Percentiles rank a stretch among this genome's conserved stretches.
Evolutionary conservation across 2,888 invertebrate genomes (phyloP).

Genomic region (Patella depressa): DNA sequence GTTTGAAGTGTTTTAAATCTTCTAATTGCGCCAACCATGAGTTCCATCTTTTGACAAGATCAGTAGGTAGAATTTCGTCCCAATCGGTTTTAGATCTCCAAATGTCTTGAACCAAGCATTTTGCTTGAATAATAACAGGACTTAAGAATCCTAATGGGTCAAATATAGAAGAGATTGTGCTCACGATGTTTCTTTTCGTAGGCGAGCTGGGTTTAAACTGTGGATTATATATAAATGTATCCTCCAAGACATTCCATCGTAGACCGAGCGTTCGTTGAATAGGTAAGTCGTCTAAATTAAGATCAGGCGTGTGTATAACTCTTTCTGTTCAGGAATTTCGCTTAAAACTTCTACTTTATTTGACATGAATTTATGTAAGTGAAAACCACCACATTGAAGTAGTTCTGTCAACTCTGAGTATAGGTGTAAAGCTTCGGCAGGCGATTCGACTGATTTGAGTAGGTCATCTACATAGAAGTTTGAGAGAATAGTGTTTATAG

Average conservation of each 20-base stretch:
- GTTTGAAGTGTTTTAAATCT: neutral
- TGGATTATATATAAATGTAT: slow-evolving; percentile 12
- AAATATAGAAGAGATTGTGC: neutral
- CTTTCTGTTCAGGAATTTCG: slow-evolving; percentile 18
- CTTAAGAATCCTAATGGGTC: neutral
- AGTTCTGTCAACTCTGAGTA: neutral
- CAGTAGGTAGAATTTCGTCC: neutral
- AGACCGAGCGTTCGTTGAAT: slow-evolving; percentile 15
- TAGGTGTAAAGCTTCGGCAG: neutral
- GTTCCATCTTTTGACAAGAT: neutral
- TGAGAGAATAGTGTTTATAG: neutral
- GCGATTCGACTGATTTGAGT: slow-evolving; percentile 11
- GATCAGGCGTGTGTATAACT: neutral
- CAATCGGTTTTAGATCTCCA: neutral
- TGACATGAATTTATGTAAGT: slow-evolving; percentile 2
- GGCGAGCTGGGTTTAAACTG: neutral
- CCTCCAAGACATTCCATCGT: slow-evolving; percentile 6
- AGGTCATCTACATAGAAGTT: slow-evolving; percentile 21
- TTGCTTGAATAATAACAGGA: neutral
- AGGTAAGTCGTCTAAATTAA: slow-evolving; percentile 12
- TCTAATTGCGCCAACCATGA: neutral
- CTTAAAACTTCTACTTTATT: slow-evolving; percentile 10
- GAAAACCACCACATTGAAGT: slow-evolving; percentile 11
- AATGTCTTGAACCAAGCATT: neutral
- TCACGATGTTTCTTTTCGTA: slow-evolving; percentile 8